Evolutionary conservation across 2,888 invertebrate species (phyloP).

Genomic region (Prosapia bicincta): DNA sequence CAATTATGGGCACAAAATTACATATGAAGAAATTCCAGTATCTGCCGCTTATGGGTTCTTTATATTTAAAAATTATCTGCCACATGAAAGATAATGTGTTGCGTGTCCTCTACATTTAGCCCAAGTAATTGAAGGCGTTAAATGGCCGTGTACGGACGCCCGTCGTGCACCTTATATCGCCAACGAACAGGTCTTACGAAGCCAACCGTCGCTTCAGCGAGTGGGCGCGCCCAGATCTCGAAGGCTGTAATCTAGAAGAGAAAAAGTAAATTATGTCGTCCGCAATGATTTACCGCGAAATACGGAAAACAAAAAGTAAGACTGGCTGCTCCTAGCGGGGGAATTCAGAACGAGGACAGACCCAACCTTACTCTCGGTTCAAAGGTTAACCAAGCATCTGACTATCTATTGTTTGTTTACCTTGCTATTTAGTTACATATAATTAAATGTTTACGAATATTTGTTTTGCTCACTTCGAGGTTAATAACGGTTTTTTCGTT

Average conservation of each 20-base stretch:
- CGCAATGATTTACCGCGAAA: neutral
- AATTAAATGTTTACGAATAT: too few species aligned
- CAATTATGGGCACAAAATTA: too few species aligned
- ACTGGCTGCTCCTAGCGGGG: neutral
- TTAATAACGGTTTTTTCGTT: too few species aligned
- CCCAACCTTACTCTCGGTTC: neutral
- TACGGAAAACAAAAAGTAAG: neutral
- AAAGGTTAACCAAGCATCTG: neutral
- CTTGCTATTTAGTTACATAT: neutral
- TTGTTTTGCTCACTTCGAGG: too few species aligned
- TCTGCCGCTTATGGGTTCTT: too few species aligned
- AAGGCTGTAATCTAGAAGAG: neutral
- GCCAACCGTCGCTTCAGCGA: neutral
- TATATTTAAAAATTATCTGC: too few species aligned
- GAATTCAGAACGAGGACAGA: neutral
- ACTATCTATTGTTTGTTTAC: neutral
- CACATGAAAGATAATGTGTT: too few species aligned
- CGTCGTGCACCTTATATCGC: neutral
- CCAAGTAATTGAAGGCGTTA: too few species aligned
- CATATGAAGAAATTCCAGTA: too few species aligned
- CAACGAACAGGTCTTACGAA: neutral
- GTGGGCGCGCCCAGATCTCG: neutral
- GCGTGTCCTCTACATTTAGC: too few species aligned
- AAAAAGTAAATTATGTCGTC: neutral
- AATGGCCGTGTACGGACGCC: too few species aligned